phyloP scores from a whole-genome alignment of 2,888 invertebrate species.

The Drosophila incognita region DNA sequence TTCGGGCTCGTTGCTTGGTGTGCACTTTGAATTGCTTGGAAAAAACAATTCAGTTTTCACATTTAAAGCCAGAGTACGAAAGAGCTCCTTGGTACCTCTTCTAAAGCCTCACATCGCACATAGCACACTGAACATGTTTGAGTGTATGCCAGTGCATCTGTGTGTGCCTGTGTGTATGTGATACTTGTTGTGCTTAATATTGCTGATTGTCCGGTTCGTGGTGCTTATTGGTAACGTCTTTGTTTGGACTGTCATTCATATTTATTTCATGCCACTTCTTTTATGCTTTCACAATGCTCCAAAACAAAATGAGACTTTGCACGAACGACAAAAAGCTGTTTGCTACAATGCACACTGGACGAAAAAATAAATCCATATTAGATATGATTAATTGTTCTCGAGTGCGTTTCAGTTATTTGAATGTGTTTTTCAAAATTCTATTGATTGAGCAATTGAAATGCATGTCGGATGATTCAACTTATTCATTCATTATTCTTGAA shows the following conservation, averaged over 20 bases:
- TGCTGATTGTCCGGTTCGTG: slow-evolving; percentile 34
- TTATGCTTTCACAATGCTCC: slow-evolving; percentile 38
- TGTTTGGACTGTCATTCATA: slow-evolving; percentile 40
- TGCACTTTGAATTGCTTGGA: slow-evolving; percentile 80
- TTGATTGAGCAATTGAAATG: not conserved
- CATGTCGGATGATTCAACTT: not conserved
- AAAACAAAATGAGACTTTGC: slow-evolving; percentile 1
- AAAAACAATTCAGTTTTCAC: slow-evolving; percentile 77
- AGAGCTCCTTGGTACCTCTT: slow-evolving; percentile 55
- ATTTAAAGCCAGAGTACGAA: slow-evolving; percentile 8
- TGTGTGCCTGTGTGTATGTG: slow-evolving; percentile 9
- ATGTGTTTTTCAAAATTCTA: not conserved
- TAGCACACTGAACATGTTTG: slow-evolving; percentile 37
- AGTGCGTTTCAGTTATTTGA: not conserved
- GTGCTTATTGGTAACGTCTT: slow-evolving; percentile 49
- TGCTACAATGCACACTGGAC: not conserved
- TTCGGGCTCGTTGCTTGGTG: slow-evolving; percentile 20
- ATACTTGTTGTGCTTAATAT: slow-evolving; percentile 18
- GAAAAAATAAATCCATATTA: not conserved
- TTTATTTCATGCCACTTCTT: slow-evolving; percentile 22
- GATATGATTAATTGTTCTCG: not conserved
- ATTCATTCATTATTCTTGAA: not conserved
- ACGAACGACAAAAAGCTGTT: slow-evolving; percentile 30
- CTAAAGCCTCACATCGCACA: slow-evolving; percentile 31
- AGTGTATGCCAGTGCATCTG: slow-evolving; percentile 7